A percentile compares a stretch with the other conserved stretches of the same genome.
Conservation (phyloP, 2,797 vertebrate species). For the Phoeniculus purpureus region DNA sequence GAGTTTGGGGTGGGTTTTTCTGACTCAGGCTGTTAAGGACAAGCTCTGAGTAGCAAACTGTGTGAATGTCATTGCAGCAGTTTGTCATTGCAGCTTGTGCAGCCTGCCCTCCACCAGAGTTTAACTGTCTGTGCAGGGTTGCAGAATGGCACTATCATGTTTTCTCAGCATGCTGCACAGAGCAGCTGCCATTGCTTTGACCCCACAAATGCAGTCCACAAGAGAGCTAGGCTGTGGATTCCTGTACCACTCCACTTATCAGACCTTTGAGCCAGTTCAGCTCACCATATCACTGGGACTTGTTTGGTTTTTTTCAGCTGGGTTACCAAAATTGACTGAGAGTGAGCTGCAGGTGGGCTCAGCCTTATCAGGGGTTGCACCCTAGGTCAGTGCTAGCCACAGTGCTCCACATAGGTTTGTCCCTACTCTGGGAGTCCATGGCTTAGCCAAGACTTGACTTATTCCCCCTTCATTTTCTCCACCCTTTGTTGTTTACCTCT, state of each 20-base stretch:
- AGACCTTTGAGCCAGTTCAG: conserved; percentile 2
- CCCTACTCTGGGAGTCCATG: not conserved
- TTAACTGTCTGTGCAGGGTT: not conserved
- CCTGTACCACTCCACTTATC: not conserved
- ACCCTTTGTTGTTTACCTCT: not conserved
- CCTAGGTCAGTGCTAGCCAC: not conserved
- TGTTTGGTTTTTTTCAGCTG: not conserved
- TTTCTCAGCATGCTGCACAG: not conserved
- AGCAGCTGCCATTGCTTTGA: not conserved
- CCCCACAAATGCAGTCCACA: fast-evolving
- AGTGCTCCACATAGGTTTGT: not conserved
- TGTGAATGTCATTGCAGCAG: conserved; percentile 45
- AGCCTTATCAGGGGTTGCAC: not conserved
- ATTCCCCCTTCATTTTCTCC: not conserved
- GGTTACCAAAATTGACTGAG: not conserved
- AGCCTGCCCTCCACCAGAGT: not conserved
- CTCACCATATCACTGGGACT: not conserved
- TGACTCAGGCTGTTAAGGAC: not conserved
- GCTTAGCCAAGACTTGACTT: not conserved
- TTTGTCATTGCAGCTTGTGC: conserved; percentile 23
- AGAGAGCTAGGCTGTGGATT: not conserved
- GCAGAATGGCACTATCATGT: fast-evolving
- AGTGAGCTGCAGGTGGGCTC: not conserved
- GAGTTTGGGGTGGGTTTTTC: not conserved
- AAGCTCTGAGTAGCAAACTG: not conserved